Base-by-base conservation (phyloP, 53 echinoderm and acorn worm genomes). In the Temnopleurus reevesii region DNA sequence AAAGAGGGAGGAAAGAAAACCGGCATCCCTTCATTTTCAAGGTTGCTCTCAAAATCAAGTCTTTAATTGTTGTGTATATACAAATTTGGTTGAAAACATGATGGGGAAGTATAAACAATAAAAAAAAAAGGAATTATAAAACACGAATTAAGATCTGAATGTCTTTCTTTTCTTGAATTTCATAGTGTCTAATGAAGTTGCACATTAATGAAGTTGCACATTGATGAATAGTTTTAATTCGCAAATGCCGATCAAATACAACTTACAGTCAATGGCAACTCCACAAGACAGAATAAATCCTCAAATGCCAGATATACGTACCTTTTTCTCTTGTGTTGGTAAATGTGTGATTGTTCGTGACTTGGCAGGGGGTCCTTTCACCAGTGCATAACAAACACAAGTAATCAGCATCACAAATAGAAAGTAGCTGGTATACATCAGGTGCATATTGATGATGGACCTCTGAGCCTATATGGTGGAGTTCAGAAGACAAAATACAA, bases 381-480 rank as follows among this genome's bases (percentile, higher is more conserved):
- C 84, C 56, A 99, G 53, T 51, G 99, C 99, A 93, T 99, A 99
- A 86, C 96, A 96, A 5, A 99, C 96, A 89, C 95, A 94, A 31
- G 96, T 99, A 24, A 99, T 93, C 1, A 99, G 93, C 99, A 99
- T 99, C 59, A 99, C 94, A 91, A 99, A 99, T 21, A 98, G 88
- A 89, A 99, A 99, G 60, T 99, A 99, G 57, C 99, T 99, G 49
- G 99, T 99, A 83, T 99, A 96, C 99, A 99, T 99, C 60, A 99
- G 60, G 71, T 99, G 99, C 57, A 99, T 91, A 87, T 99, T 99
- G 63, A 99, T 94, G 44, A 99, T 89, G 12, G 96, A 96, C 66
- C 91, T 92, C 56, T 99, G 94, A 63, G 93, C 99, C 99, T 99
- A 94, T 77, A 31, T 19, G 17, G n/a, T n/a, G n/a, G n/a, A n/a